Percentiles rank a stretch among this genome's conserved stretches.
Conservation (phyloP, 1,140 invertebrate species). For the Drosophila guanche region DNA sequence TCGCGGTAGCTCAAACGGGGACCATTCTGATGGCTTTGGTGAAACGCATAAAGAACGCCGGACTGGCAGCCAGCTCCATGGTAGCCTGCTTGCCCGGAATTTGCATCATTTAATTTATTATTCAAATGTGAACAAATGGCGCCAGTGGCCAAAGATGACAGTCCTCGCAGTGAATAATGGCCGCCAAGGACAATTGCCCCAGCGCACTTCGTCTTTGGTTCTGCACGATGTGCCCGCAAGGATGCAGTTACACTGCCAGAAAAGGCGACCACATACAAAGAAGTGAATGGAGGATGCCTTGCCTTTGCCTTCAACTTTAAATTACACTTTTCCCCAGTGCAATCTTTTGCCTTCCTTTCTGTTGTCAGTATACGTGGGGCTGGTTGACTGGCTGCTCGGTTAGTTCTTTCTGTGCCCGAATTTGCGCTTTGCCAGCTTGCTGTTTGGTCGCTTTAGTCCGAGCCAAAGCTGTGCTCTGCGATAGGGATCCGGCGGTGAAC, state of each 20-base stretch:
- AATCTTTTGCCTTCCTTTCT: no score
- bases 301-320: no score
- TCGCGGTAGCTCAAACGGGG: conserved; percentile 22
- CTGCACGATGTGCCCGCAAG: no score
- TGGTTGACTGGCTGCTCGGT: no score
- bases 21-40: conserved; percentile 69
- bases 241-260: no score
- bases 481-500: conserved; percentile 50
- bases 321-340: no score
- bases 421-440: conserved; percentile 30
- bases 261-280: no score
- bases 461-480: conserved; percentile 14
- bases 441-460: conserved; percentile 20
- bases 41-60: conserved; percentile 64
- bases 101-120: conserved; percentile 81
- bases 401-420: conserved; percentile 23
- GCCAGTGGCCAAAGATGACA: conserved; percentile 74
- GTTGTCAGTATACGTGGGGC: no score
- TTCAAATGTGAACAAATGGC: conserved; percentile 80
- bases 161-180: conserved; percentile 64
- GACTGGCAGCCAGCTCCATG: conserved; percentile 44
- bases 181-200: conserved; percentile 59
- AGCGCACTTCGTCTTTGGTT: background rate
- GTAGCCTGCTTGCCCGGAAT: conserved; percentile 59
- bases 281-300: no score